Conservation (phyloP, 2,797 vertebrate species). For the Sebastes taczanowskii region DNA sequence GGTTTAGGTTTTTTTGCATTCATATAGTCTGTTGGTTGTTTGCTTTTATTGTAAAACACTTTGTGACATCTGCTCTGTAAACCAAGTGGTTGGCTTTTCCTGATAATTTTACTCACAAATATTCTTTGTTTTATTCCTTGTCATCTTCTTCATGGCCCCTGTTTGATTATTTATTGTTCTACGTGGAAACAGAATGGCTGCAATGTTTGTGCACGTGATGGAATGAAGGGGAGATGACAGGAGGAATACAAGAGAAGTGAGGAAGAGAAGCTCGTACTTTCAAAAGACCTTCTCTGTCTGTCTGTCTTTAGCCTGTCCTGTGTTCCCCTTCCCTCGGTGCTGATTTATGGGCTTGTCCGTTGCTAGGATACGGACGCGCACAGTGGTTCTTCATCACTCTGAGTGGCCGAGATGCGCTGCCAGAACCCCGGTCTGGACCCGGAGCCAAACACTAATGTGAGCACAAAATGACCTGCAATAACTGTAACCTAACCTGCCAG, state of each 20-base stretch:
- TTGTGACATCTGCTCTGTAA: background rate
- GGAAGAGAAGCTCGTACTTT: constrained; percentile 28
- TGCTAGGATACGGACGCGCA: constrained; percentile 55
- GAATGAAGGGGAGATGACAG: background rate
- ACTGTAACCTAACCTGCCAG: constrained; percentile 46
- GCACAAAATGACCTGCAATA: constrained; percentile 33
- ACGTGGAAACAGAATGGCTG: constrained; percentile 17
- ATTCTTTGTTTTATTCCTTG: background rate
- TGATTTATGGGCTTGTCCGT: constrained; percentile 63
- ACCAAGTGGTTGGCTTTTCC: background rate
- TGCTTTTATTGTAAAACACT: background rate
- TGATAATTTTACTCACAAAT: background rate
- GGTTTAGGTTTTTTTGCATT: background rate
- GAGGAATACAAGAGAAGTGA: background rate
- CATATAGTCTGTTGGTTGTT: background rate
- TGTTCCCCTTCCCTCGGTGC: constrained; percentile 11
- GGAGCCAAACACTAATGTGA: constrained; percentile 39
- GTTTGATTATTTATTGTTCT: constrained; percentile 29
- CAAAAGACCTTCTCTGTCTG: constrained; percentile 35
- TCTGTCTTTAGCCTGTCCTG: constrained; percentile 21
- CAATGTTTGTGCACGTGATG: constrained; percentile 19
- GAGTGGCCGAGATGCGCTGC: constrained; percentile 28
- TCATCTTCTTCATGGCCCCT: background rate
- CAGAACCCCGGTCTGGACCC: constrained; percentile 47
- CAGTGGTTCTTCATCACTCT: constrained; percentile 40